Percentiles rank a stretch among this genome's conserved stretches.
These are phyloP conservation scores for Myanophis thanlyinensis DNA, from an alignment of 2,113 vertebrate genomes.

Conservation along the genomic window DNA sequence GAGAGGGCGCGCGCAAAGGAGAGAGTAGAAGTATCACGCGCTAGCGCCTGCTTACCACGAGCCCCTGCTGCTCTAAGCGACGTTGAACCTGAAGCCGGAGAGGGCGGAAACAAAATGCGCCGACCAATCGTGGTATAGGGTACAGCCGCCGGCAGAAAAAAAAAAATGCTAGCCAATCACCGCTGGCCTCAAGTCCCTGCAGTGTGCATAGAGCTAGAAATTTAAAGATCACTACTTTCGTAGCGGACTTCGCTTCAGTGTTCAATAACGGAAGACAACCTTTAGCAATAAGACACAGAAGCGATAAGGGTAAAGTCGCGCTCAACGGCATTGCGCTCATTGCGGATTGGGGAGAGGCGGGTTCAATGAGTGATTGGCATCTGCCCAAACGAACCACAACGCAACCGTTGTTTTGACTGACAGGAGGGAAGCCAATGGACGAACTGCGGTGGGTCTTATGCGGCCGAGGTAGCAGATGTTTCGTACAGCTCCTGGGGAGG, in stretches of 20 bases:
- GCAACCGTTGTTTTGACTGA: neutral
- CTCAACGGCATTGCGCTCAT: neutral
- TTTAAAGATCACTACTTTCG: neutral
- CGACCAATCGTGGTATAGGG: neutral
- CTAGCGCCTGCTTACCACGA: neutral
- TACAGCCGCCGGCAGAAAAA: neutral
- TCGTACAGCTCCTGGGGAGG: neutral
- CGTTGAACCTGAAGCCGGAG: neutral
- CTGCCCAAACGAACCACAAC: accelerated
- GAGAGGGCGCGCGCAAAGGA: no score
- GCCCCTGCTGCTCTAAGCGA: neutral
- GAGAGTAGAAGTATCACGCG: neutral
- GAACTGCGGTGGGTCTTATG: neutral
- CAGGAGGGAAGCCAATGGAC: neutral
- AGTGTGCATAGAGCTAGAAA: neutral
- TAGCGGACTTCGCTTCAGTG: neutral
- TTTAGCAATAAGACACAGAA: neutral
- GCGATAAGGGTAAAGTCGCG: neutral
- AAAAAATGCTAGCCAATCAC: neutral
- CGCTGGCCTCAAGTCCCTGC: neutral
- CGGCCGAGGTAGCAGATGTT: neutral
- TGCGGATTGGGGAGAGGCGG: neutral
- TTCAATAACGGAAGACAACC: neutral
- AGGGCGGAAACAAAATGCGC: no score
- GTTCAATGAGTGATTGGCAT: neutral